Evolutionary conservation across 2,113 vertebrate genomes (phyloP).

Genomic region (Polypterus senegalus): DNA sequence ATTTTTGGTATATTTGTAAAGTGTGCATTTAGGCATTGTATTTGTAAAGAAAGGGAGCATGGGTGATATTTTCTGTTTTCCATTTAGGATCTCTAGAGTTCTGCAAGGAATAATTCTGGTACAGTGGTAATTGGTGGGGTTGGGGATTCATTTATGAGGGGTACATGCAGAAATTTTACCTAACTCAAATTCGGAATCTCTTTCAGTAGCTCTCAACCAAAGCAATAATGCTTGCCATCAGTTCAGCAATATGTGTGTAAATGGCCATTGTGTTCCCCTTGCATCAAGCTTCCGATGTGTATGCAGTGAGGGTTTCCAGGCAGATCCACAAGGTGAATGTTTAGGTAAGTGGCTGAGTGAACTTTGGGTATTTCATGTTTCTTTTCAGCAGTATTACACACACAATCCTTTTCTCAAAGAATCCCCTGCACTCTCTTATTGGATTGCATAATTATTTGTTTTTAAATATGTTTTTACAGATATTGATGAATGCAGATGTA

Average conservation of each 20-base stretch:
- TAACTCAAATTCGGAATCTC: neutral
- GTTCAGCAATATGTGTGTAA: conserved; percentile 49
- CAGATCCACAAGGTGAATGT: conserved; percentile 49
- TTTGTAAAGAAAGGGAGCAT: neutral
- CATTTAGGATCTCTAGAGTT: neutral
- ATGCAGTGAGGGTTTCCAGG: conserved; percentile 53
- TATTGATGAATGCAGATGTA: conserved; percentile 52
- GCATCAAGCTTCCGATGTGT: conserved; percentile 51
- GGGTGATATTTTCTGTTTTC: neutral
- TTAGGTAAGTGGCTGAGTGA: conserved; percentile 34
- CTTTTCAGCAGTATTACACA: neutral
- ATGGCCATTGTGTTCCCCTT: conserved; percentile 51
- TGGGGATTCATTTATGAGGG: neutral
- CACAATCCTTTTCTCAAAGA: neutral
- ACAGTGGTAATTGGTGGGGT: neutral
- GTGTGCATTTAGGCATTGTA: neutral
- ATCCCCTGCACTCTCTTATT: neutral
- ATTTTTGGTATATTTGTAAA: neutral
- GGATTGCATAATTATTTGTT: neutral
- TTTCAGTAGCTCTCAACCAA: conserved; percentile 50
- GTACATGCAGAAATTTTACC: neutral
- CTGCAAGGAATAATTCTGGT: neutral
- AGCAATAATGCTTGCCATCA: conserved; percentile 51
- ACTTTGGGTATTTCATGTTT: neutral
- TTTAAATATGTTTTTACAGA: conserved; percentile 34